These are phyloP conservation scores for Phoxinus phoxinus DNA, from an alignment of 2,113 vertebrate genomes.

Conservation along the genomic window DNA sequence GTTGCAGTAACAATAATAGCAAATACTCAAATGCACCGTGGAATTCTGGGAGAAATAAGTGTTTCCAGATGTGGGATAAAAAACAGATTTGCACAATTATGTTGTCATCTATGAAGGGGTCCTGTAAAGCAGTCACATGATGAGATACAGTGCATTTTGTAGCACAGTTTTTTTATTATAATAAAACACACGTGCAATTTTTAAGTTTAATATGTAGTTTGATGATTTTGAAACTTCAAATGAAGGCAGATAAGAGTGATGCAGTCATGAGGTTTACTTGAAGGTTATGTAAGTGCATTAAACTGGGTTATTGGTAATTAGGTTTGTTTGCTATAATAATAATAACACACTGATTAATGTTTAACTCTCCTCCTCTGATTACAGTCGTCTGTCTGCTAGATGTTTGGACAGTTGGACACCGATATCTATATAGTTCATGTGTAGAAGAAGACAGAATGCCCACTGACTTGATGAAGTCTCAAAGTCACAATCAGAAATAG, in stretches of 20 bases:
- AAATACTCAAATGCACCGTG: not conserved
- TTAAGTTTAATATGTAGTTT: not conserved
- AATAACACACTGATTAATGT: slow-evolving; percentile 34
- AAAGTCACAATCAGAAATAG: not conserved
- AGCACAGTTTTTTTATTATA: not conserved
- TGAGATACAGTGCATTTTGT: not conserved
- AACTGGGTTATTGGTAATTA: slow-evolving; percentile 42
- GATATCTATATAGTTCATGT: slow-evolving; percentile 17
- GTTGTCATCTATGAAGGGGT: slow-evolving; percentile 21
- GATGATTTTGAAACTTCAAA: not conserved
- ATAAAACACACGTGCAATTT: not conserved
- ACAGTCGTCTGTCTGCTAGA: slow-evolving; percentile 28
- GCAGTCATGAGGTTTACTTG: not conserved
- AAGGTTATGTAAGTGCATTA: slow-evolving; percentile 9
- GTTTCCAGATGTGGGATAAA: slow-evolving; percentile 41
- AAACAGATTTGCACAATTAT: slow-evolving; percentile 30
- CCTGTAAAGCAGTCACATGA: not conserved
- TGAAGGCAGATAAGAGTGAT: not conserved
- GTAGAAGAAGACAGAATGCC: not conserved
- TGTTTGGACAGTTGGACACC: slow-evolving; percentile 24
- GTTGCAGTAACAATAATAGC: not conserved
- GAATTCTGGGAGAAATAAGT: slow-evolving; percentile 23
- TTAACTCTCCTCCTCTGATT: slow-evolving; percentile 34
- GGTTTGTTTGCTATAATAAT: slow-evolving; percentile 32
- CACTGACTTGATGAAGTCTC: no score